Base-by-base conservation (phyloP, 2,888 invertebrate species). In the Leucophenga montana region DNA sequence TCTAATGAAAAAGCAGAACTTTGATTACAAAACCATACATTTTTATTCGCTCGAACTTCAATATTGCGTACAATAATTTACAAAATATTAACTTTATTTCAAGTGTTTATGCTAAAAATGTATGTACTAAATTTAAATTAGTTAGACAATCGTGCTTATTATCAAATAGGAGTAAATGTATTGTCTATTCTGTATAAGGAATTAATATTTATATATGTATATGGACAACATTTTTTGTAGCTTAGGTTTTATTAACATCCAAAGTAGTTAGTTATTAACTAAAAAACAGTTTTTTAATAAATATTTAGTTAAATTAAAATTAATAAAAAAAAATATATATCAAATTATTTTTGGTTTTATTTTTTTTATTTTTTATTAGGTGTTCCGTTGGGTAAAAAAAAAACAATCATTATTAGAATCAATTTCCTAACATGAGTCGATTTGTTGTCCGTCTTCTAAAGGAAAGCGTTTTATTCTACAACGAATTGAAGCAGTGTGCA, bases 51-150 rank as follows among this genome's bases (percentile, higher is more conserved):
- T 14, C 13, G 8, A 33, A 33, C 20, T 61, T 61, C n/a, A 44
- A 61, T 50, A 13, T 48, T 66, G 33, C 50, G 39, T 68, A 73
- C 76, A 73, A 75, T 77, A 75, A 75, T 69, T 76, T 69, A 68
- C 76, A 74, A 50, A 61, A 69, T 62, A 20, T 16, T 59, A 53
- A 64, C 5, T 22, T 66, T 57, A 65, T 53, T 39, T 67, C 61
- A 59, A 54, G 50, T 68, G 44, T 33, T 56, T 11, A 27, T 39
- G 11, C 39, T 39, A 39, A 11, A 39, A 39, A 39, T 39, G 11
- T 39, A 39, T 39, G 8, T 39, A 53, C 1, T 53, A 53, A 53
- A 16, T 5, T 39, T 39, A 39, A n/a, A 27, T 56, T 56, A 56
- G 27, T 56, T 56, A 56, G 56, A 56, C 56, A 56, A 56, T 27